These are phyloP conservation scores for Trissoscelio sp. DNA, from an alignment of 2,888 invertebrate genomes.

Conservation along the genomic window DNA sequence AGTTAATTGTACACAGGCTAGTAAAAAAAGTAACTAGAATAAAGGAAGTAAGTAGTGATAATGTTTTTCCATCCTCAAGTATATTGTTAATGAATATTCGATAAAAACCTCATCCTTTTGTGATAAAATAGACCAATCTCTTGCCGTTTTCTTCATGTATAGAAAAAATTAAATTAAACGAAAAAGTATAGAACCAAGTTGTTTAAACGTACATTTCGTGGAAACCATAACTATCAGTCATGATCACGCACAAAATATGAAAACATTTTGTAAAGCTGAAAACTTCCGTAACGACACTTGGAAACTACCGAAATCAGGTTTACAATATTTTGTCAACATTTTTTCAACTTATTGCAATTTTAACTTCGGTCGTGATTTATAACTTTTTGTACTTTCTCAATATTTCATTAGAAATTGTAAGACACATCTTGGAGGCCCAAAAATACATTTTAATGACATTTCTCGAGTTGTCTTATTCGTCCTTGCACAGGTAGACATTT, in stretches of 20 bases:
- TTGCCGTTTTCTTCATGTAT: too few species aligned
- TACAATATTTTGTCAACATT: slow-evolving; percentile 22
- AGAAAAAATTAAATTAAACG: too few species aligned
- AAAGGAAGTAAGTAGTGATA: too few species aligned
- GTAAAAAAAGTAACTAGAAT: too few species aligned
- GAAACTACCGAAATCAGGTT: slow-evolving; percentile 23
- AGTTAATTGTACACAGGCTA: too few species aligned
- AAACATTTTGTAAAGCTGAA: slow-evolving; percentile 1
- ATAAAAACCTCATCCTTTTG: too few species aligned
- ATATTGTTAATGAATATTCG: too few species aligned
- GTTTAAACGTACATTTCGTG: too few species aligned
- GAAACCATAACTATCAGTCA: slow-evolving; percentile 12
- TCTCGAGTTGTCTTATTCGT: background rate
- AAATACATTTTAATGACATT: too few species aligned
- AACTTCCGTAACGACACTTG: slow-evolving; percentile 22
- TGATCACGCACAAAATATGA: slow-evolving; percentile 12
- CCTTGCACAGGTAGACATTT: background rate
- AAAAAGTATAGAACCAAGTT: too few species aligned
- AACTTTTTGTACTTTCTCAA: slow-evolving; percentile 12
- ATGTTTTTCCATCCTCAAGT: too few species aligned
- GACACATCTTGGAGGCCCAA: background rate
- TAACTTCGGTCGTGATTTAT: background rate
- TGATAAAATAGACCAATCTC: too few species aligned
- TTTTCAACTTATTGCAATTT: slow-evolving; percentile 15
- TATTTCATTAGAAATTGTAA: slow-evolving; percentile 11